Base-by-base conservation (phyloP, 2,888 invertebrate species). In the Hemaris fuciformis region DNA sequence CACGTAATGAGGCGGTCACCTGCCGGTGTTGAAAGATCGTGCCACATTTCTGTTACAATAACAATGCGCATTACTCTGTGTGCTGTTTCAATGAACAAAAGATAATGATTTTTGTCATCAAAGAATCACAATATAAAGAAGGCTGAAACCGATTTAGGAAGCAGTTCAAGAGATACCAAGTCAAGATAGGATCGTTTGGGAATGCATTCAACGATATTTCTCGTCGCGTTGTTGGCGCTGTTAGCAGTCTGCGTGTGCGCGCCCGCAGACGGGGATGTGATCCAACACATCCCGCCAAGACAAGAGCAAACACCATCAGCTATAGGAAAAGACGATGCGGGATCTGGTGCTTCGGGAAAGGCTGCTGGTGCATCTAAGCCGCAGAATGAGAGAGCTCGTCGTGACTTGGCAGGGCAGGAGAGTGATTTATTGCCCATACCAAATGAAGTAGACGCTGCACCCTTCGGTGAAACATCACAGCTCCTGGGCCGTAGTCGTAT, bases 121-220 rank as follows among this genome's bases (percentile, higher is more conserved):
- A 66, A 25, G 67, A 62, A 67, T 71, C 66, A 66, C 74, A 75
- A 80, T 91, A 89, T 83, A 91, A 86, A 80, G 70, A 41, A 59
- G 57, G 57, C 7, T 60, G 61, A 64, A 61, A 62, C 45, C 61
- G 60, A 57, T 25, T 56, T 45, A 59, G 59, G 64, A 45, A 72
- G 73, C 76, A 81, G 77, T 83, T 81, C 67, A 62, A 66, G 64
- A 68, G 65, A 67, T 75, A 73, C 65, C 70, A 64, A 68, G 78
- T 70, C 91, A 91, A 88, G 75, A 92, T 91, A 80, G 91, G 88
- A 88, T 83, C 87, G 61, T 66, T 87, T 64, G 77, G 81, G 74
- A 85, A 92, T 92, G 92, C 90, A 81, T 85, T 88, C 86, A 79
- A 84, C 82, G 74, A 74, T 87, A 53, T 91, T 89, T 75, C 78